These are phyloP conservation scores for Sclerurus mexicanus DNA, from an alignment of 2,113 vertebrate genomes.

Conservation along the genomic window DNA sequence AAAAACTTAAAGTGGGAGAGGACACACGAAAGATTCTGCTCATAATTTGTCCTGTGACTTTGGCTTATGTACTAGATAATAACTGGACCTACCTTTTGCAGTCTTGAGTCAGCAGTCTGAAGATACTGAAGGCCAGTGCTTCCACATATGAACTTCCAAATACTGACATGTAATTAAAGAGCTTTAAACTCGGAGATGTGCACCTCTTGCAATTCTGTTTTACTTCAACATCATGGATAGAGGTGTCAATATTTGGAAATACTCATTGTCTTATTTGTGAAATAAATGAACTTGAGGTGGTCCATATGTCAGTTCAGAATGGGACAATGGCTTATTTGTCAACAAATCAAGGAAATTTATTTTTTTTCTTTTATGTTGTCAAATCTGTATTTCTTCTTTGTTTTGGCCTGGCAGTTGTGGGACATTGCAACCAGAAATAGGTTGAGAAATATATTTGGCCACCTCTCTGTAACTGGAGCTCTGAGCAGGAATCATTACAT, in stretches of 20 bases:
- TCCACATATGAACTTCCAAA: neutral
- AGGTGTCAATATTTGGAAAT: neutral
- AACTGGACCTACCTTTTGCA: neutral
- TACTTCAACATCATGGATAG: neutral
- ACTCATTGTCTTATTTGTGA: neutral
- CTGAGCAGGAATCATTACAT: constrained; percentile 80
- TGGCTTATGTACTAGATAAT: neutral
- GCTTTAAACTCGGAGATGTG: neutral
- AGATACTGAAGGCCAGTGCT: neutral
- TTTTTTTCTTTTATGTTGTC: neutral
- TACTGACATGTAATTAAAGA: neutral
- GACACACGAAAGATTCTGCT: neutral
- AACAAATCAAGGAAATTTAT: neutral
- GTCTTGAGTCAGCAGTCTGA: neutral
- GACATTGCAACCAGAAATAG: constrained; percentile 73
- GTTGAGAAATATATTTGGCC: constrained; percentile 70
- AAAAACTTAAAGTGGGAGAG: neutral
- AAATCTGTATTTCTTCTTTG: neutral
- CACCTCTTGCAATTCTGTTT: neutral
- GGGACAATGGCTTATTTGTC: neutral
- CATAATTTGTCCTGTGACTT: neutral
- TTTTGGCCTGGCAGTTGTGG: constrained; percentile 73
- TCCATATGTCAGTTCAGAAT: neutral
- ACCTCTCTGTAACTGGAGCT: constrained; percentile 73
- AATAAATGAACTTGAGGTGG: neutral